These are phyloP conservation scores for Rhabdomys pumilio DNA, from an alignment of 2,797 vertebrate genomes.

Conservation along the genomic window DNA sequence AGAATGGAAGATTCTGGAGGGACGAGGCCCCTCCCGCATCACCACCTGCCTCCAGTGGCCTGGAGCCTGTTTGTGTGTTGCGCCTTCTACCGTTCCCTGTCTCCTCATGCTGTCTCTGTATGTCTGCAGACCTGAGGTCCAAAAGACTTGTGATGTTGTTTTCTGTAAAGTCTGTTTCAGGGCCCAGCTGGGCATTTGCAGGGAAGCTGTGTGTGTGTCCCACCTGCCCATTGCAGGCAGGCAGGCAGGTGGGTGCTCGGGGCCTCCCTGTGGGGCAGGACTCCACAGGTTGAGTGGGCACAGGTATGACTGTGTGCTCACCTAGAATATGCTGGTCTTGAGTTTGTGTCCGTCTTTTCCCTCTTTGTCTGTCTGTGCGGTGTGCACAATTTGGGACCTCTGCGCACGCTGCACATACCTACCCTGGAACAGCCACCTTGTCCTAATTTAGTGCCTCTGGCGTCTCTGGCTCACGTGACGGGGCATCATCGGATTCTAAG, in stretches of 20 bases:
- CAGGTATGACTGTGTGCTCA: not conserved
- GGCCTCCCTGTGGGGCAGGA: not conserved
- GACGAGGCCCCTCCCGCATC: not conserved
- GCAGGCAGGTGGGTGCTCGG: not conserved
- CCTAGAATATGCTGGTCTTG: not conserved
- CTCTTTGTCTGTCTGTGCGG: too few relatives aligned
- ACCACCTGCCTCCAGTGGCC: not conserved
- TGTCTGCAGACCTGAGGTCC: not conserved
- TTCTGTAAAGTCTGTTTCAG: slow-evolving; percentile 85
- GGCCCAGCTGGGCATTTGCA: slow-evolving; percentile 87
- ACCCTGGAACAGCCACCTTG: not conserved
- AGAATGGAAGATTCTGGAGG: slow-evolving; percentile 87
- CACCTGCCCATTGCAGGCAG: not conserved
- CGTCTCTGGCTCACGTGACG: not conserved
- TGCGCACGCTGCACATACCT: not conserved
- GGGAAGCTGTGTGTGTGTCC: slow-evolving; percentile 43
- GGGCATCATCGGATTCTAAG: slow-evolving; percentile 54
- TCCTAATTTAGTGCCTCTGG: slow-evolving; percentile 45
- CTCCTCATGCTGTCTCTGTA: accelerated
- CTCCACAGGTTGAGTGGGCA: not conserved
- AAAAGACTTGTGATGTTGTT: not conserved
- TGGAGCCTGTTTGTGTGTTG: not conserved
- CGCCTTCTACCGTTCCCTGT: accelerated
- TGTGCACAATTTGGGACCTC: not conserved
- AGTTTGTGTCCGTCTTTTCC: not conserved